Percentiles rank a stretch among this genome's conserved stretches.
phyloP scores from a whole-genome alignment of 2,888 invertebrate genomes.

The Troilus luridus region DNA sequence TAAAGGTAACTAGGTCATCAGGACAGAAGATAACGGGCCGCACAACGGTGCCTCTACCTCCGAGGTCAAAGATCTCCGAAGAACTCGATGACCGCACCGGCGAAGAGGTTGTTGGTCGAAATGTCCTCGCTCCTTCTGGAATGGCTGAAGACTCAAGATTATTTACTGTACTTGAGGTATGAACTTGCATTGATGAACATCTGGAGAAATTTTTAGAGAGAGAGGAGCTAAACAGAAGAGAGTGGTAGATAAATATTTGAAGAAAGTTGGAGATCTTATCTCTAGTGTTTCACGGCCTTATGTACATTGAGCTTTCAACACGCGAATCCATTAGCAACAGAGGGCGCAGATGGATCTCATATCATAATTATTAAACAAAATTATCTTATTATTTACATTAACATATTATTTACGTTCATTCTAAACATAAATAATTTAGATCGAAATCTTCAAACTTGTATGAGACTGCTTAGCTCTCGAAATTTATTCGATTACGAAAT shows the following conservation, averaged over 20 bases:
- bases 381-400: no score
- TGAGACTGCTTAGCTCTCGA: not conserved
- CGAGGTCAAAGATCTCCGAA: not conserved
- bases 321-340: no score
- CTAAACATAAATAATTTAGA: not conserved
- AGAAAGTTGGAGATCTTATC: not conserved
- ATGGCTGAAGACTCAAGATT: not conserved
- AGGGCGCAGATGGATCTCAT: no score
- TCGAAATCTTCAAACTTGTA: not conserved
- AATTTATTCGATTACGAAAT: not conserved
- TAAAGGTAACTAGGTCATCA: slow-evolving; percentile 37
- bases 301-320: not conserved
- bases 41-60: not conserved
- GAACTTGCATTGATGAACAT: no score
- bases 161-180: no score
- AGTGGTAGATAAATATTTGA: not conserved
- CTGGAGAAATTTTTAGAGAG: no score
- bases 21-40: not conserved
- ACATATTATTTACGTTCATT: no score
- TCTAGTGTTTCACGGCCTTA: not conserved
- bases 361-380: no score
- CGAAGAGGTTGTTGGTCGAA: not conserved
- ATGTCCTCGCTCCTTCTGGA: not conserved
- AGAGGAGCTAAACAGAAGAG: no score
- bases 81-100: not conserved